A percentile compares a stretch with the other conserved stretches of the same genome.
phyloP scores from a whole-genome alignment of 1,140 invertebrate species.

The Ephestia elutella region DNA sequence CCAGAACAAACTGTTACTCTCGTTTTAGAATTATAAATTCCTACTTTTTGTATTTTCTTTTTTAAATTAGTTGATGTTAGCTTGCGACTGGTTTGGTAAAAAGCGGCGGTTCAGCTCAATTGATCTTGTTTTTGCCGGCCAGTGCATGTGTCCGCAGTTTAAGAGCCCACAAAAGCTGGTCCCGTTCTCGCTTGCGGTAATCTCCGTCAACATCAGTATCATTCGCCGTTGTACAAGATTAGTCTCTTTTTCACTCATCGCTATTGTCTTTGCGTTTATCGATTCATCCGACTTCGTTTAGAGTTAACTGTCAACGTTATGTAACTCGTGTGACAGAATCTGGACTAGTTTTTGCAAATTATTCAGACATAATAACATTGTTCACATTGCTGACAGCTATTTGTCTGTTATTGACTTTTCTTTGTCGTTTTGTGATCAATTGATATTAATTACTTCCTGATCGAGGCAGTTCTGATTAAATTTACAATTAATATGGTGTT shows the following conservation, averaged over 20 bases:
- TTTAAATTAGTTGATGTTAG: background rate
- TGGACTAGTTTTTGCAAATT: slow-evolving; percentile 22
- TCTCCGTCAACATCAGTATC: slow-evolving; percentile 31
- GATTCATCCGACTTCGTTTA: slow-evolving; percentile 21
- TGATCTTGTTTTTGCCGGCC: background rate
- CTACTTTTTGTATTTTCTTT: background rate
- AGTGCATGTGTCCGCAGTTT: background rate
- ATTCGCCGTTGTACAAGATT: slow-evolving; percentile 31
- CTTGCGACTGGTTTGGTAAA: background rate
- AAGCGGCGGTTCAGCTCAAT: background rate
- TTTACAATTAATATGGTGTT: too few relatives aligned
- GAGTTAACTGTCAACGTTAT: slow-evolving; percentile 28
- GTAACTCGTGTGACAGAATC: slow-evolving; percentile 25
- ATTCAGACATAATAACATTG: slow-evolving; percentile 23
- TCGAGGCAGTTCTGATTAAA: background rate
- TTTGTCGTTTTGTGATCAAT: background rate
- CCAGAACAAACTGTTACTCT: slow-evolving; percentile 1
- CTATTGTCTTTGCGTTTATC: slow-evolving; percentile 32
- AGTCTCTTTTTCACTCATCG: slow-evolving; percentile 33
- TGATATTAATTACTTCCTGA: background rate
- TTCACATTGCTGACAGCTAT: slow-evolving; percentile 1
- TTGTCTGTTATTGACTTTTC: background rate
- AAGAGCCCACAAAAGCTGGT: slow-evolving; percentile 31
- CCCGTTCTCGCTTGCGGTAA: slow-evolving; percentile 50
- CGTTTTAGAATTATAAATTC: background rate